Percentiles rank a stretch among this genome's conserved stretches.
Evolutionary conservation across 2,113 vertebrate genomes (phyloP).

Genomic region (Origma solitaria): DNA sequence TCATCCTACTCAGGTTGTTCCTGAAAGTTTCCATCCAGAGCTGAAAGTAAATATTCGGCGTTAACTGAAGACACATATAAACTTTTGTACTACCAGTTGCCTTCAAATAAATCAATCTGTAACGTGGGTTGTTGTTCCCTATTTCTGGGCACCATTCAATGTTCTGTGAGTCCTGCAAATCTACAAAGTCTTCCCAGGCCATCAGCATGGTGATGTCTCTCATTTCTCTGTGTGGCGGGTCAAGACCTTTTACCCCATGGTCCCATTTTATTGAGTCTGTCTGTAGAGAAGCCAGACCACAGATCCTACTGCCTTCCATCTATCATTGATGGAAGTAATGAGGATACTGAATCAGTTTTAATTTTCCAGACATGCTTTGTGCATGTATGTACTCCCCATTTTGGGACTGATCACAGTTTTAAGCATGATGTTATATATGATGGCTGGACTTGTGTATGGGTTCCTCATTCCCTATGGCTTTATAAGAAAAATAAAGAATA

Average conservation of each 20-base stretch:
- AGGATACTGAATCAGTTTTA: neutral
- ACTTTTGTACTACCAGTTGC: neutral
- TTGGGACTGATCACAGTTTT: neutral
- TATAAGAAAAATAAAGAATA: neutral
- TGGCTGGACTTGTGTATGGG: neutral
- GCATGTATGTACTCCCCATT: neutral
- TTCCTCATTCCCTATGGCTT: neutral
- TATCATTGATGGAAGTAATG: neutral
- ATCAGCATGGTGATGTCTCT: neutral
- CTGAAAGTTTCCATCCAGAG: neutral
- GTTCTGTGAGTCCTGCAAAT: neutral
- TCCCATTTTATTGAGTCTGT: neutral
- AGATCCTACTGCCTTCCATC: neutral
- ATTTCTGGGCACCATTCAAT: neutral
- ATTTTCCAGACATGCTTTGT: neutral
- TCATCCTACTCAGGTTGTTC: neutral
- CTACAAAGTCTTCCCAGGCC: neutral
- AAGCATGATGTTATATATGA: neutral
- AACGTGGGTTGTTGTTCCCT: neutral
- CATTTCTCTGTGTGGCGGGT: neutral
- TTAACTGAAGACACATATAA: neutral
- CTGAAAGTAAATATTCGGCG: neutral
- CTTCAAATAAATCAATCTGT: neutral
- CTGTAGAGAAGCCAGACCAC: neutral
- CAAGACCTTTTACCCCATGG: neutral